Evolutionary conservation across 2,888 invertebrate genomes (phyloP), one percentile per base, ranked within the genome.

Genomic region (Trachelus tabidus): DNA sequence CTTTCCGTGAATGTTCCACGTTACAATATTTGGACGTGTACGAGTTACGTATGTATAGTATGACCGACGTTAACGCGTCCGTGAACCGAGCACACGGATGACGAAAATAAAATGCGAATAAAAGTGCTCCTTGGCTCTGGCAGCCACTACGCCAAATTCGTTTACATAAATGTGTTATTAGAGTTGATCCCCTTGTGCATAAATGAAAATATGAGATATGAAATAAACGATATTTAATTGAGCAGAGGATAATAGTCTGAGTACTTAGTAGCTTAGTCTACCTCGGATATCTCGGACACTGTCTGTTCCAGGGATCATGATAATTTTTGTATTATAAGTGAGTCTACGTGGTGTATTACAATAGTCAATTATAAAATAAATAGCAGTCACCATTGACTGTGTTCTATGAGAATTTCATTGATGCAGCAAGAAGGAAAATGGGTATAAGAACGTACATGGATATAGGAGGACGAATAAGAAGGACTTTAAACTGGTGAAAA

Each of bases 401-500:
- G 23, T 23, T 23, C 23, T 23, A 23, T 9, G 23, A 56, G 56
- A 56, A 56, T 23, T 56, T 56, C 23, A 15, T 56, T 23, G 56
- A 56, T 9, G 56, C 23, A 23, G 56, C 23, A 56, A 56, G 23
- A 23, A 56, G 56, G 23, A 56, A 56, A 15, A 56, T 56, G 56
- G 56, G 6, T 56, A 56, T 56, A 23, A 23, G 9, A 56, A 56
- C 56, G 56, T 40, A 23, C 40, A 40, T 40, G 40, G 23, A 56
- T 56, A 23, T 9, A 56, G 23, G 2, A 23, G 56, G 23, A 23
- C 69, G 74, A 77, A 74, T 75, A 69, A 30, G 77, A 77, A 68
- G 78, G 82, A 82, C 84, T 82, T 86, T 86, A 87, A 88, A 88
- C 83, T 81, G 84, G 84, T 80, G 85, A 86, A 87, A 89, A 89